Percentiles rank a stretch among this genome's conserved stretches.
Evolutionary conservation across 2,888 invertebrate species (phyloP).

Genomic region (Lymantria monacha): DNA sequence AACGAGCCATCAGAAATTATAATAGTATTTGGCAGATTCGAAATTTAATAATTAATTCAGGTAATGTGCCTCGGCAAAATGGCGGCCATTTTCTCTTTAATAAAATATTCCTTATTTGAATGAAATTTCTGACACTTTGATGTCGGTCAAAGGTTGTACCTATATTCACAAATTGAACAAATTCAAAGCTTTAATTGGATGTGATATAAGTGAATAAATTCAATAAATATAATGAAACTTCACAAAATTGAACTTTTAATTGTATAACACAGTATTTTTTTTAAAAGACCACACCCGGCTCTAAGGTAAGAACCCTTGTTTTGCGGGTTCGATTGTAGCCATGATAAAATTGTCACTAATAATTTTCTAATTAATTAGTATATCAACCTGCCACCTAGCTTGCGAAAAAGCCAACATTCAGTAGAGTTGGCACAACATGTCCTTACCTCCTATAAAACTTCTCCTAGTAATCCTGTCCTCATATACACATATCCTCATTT

Average conservation of each 20-base stretch:
- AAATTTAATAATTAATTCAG: conserved; percentile 34
- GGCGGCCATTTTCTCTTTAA: neutral
- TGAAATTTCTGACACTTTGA: conserved; percentile 13
- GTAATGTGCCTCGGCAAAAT: conserved; percentile 19
- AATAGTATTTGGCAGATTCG: conserved; percentile 14
- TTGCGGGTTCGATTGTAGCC: no score
- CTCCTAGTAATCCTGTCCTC: no score
- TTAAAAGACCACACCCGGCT: no score
- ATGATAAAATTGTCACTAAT: no score
- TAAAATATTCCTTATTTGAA: conserved; percentile 13
- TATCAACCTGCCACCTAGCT: no score
- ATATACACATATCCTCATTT: no score
- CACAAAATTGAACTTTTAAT: neutral
- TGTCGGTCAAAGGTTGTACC: conserved; percentile 1
- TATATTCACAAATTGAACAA: conserved; percentile 7
- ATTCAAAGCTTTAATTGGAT: conserved; percentile 9
- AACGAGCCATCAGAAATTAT: conserved; percentile 26
- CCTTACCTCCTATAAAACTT: no score
- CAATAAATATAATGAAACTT: neutral
- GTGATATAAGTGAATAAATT: conserved; percentile 1
- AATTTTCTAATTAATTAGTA: no score
- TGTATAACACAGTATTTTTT: neutral
- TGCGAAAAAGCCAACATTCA: no score
- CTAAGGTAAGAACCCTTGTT: no score
- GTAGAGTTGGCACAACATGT: no score